Evolutionary conservation across 2,113 vertebrate genomes (phyloP).

Genomic region (Athene noctua): DNA sequence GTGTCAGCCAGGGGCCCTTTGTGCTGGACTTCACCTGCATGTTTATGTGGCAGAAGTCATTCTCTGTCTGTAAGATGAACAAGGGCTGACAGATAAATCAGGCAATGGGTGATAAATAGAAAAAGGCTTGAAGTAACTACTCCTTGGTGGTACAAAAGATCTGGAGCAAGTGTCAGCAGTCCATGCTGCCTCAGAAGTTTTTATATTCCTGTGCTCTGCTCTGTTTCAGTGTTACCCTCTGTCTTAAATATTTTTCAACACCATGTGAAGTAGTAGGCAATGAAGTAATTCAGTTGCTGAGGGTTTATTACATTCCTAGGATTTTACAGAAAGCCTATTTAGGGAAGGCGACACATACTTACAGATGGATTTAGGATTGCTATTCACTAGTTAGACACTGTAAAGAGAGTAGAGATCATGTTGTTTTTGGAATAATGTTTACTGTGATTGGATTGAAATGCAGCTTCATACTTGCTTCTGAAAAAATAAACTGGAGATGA

Average conservation of each 20-base stretch:
- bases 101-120: background rate
- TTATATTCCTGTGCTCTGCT: background rate
- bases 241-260: background rate
- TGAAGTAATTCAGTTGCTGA: conserved; percentile 3
- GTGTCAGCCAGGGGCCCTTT: background rate
- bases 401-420: background rate
- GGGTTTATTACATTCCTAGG: background rate
- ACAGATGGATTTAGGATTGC: background rate
- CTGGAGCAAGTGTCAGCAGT: background rate
- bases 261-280: background rate
- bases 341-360: background rate
- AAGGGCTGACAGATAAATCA: background rate
- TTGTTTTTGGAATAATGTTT: conserved; percentile 7
- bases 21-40: background rate
- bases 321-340: conserved; percentile 13
- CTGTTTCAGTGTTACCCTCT: background rate
- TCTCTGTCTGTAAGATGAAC: background rate
- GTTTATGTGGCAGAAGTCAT: background rate
- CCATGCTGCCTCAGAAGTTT: background rate
- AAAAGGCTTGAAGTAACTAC: background rate
- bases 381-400: background rate
- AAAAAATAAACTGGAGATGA: conserved; percentile 14
- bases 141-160: background rate
- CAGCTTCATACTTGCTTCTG: background rate
- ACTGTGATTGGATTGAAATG: conserved; percentile 12